Evolutionary conservation across 2,888 invertebrate genomes (phyloP).

Genomic region (Magallana nippona): DNA sequence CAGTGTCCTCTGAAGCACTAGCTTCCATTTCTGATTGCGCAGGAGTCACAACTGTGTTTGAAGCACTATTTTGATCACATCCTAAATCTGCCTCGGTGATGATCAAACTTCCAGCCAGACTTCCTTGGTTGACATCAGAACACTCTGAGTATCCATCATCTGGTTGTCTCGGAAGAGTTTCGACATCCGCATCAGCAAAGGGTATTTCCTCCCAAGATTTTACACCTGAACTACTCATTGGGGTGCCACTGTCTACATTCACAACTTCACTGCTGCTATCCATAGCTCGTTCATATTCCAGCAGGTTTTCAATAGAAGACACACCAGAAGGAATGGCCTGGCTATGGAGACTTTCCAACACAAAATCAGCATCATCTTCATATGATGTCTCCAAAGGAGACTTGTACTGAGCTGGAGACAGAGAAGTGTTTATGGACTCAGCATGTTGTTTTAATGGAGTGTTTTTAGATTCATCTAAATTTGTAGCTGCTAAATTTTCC

Average conservation of each 20-base stretch:
- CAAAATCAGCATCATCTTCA: constrained; percentile 49
- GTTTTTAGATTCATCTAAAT: background rate
- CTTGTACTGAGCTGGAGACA: background rate
- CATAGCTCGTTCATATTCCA: constrained; percentile 30
- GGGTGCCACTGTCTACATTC: background rate
- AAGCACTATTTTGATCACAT: constrained; percentile 17
- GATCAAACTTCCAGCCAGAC: constrained; percentile 1
- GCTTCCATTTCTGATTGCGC: background rate
- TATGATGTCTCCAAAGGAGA: constrained; percentile 36
- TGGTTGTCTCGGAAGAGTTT: background rate
- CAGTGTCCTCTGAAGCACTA: background rate
- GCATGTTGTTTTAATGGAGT: background rate
- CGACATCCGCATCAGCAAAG: background rate
- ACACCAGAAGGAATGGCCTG: constrained; percentile 34
- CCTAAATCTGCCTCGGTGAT: constrained; percentile 33
- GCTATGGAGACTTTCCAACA: constrained; percentile 46
- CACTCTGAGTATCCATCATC: constrained; percentile 22
- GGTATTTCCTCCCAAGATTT: constrained; percentile 22
- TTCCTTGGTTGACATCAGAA: background rate
- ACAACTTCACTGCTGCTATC: background rate
- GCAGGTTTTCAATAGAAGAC: constrained; percentile 39
- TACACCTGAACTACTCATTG: background rate
- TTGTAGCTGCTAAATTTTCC: background rate
- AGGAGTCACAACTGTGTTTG: background rate
- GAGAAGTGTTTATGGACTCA: too few relatives aligned